Base-by-base conservation (phyloP, 2,797 vertebrate genomes). In the Galaxias olidus region DNA sequence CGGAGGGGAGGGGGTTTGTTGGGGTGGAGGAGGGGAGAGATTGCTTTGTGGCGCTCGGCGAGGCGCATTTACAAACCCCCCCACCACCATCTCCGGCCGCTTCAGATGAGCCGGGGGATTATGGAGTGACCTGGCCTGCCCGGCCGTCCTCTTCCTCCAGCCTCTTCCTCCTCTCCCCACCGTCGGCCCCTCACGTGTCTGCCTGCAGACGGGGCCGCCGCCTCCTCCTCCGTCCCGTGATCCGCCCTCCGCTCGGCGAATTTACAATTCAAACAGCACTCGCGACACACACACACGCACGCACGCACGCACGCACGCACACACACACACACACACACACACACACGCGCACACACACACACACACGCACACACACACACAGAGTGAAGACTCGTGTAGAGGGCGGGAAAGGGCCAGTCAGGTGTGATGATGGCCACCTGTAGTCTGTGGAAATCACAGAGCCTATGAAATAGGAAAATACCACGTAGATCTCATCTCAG, bases 71-170 rank as follows among this genome's bases (percentile, higher is more conserved):
- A 95, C 94, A 96, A 95, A 94, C 94, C 86, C 94, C 93, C n/a
- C n/a, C n/a, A n/a, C n/a, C n/a, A n/a, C n/a, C n/a, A n/a, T 94
- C 91, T 92, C 93, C 92, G 93, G 92, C 93, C 93, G 93, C 93
- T 95, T 95, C 93, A 95, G 95, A 96, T 95, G 94, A 96, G 94
- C 94, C 86, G 92, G 93, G 93, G 94, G 95, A 96, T 96, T 96
- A 96, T 94, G 93, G 94, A 94, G 93, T 97, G 96, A 97, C 95
- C 96, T 95, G 94, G 92, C 86, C 88, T 94, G 93, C 94, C 95
- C 96, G n/a, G n/a, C 94, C 93, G 94, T 96, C 95, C 96, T 95
- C 96, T 96, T 96, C 95, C 94, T 94, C 94, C 95, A 94, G 82
- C 84, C 92, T 82, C 93, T 93, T 93, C 91, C 90, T 90, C 30